Percentiles rank a stretch among this genome's conserved stretches.
phyloP scores from a whole-genome alignment of 2,797 vertebrate species.

The Psittacula derbiana region DNA sequence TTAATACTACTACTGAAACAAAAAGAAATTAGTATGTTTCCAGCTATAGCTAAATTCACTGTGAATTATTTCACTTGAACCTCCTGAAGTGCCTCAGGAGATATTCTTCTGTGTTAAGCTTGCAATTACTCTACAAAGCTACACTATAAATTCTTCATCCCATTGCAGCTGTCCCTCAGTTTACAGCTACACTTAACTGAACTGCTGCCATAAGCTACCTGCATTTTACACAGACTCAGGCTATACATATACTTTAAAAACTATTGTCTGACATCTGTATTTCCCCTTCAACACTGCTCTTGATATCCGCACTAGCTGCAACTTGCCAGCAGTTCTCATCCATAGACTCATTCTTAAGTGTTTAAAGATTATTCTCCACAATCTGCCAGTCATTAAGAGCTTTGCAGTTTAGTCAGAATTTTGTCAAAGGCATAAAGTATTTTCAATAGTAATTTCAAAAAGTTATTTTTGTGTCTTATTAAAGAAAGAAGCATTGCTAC shows the following conservation, averaged over 20 bases:
- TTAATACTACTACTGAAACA: not conserved
- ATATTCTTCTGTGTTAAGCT: not conserved
- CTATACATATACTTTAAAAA: not conserved
- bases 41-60: not conserved
- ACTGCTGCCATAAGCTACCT: not conserved
- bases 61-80: not conserved
- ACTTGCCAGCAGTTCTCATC: not conserved
- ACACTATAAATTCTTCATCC: not conserved
- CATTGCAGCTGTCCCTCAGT: not conserved
- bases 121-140: conserved; percentile 32
- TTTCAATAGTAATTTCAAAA: not conserved
- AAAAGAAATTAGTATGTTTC: not conserved
- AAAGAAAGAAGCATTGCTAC: not conserved
- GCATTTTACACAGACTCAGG: not conserved
- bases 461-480: not conserved
- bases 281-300: not conserved
- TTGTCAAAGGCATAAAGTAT: not conserved
- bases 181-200: not conserved
- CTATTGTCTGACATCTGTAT: not conserved
- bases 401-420: not conserved
- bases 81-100: conserved; percentile 23
- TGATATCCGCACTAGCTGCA: not conserved
- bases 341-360: not conserved
- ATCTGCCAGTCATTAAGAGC: not conserved
- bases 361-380: not conserved